Percentiles rank a stretch among this genome's conserved stretches.
Evolutionary conservation across 2,113 vertebrate species (phyloP).

Genomic region (Herpetotheres cachinnans): DNA sequence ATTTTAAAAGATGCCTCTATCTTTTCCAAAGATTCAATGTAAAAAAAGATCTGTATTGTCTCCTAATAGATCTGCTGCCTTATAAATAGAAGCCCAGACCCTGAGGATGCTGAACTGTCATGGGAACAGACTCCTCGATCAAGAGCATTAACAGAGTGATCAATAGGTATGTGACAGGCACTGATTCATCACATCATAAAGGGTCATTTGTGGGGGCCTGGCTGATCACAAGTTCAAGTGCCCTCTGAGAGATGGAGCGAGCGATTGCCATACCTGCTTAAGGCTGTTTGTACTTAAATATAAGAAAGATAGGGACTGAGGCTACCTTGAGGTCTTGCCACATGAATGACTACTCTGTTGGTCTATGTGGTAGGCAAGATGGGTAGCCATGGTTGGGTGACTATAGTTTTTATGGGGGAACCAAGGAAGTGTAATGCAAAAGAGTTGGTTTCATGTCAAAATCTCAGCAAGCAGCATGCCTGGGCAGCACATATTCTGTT

Average conservation of each 20-base stretch:
- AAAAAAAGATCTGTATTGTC: not conserved
- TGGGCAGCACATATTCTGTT: not conserved
- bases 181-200: not conserved
- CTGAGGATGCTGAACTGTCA: not conserved
- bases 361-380: not conserved
- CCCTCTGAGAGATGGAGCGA: not conserved
- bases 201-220: not conserved
- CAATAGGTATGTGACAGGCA: not conserved
- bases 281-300: not conserved
- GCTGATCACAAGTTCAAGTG: not conserved
- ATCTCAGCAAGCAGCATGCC: not conserved
- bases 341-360: not conserved
- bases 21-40: not conserved
- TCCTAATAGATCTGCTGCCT: not conserved
- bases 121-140: not conserved
- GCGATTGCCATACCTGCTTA: not conserved
- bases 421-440: conserved; percentile 13
- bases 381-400: not conserved
- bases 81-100: not conserved
- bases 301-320: not conserved
- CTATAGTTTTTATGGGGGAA: not conserved
- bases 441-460: conserved; percentile 35
- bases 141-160: not conserved
- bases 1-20: not conserved
- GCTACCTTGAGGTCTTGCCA: not conserved